Conservation (phyloP, 2,113 vertebrate genomes). For the Bos javanicus region DNA sequence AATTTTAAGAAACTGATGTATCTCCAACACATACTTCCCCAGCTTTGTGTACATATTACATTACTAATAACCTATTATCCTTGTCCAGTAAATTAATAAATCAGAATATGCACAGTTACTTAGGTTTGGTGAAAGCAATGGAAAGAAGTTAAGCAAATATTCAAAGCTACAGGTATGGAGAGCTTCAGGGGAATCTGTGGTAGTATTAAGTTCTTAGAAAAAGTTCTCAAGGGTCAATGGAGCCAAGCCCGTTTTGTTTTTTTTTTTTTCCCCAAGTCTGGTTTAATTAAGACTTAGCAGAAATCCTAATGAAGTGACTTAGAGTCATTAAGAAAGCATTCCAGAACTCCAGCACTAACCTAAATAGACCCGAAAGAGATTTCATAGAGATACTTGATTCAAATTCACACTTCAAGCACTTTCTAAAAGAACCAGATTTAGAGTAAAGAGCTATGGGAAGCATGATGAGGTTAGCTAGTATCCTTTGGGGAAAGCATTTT, state of each 20-base stretch:
- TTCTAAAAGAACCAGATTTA: neutral
- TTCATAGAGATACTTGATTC: neutral
- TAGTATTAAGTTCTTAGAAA: neutral
- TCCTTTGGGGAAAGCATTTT: neutral
- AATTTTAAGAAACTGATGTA: constrained; percentile 2
- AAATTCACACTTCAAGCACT: neutral
- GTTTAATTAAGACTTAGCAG: constrained; percentile 17
- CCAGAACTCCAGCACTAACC: neutral
- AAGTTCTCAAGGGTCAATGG: neutral
- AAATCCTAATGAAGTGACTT: neutral
- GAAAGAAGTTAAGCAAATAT: constrained; percentile 4
- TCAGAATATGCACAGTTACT: neutral
- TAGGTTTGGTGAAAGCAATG: constrained; percentile 6
- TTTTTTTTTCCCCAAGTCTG: neutral
- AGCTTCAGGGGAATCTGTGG: neutral
- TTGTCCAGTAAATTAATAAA: neutral
- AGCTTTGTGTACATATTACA: neutral
- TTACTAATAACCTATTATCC: constrained; percentile 16
- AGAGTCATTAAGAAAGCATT: constrained; percentile 19
- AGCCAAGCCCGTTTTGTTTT: neutral
- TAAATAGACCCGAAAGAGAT: neutral
- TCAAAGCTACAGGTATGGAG: neutral
- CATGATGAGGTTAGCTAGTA: neutral
- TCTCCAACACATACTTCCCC: neutral
- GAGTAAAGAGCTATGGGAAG: neutral